Conservation (phyloP, 1,140 invertebrate genomes). For the Plectus sambesii region DNA sequence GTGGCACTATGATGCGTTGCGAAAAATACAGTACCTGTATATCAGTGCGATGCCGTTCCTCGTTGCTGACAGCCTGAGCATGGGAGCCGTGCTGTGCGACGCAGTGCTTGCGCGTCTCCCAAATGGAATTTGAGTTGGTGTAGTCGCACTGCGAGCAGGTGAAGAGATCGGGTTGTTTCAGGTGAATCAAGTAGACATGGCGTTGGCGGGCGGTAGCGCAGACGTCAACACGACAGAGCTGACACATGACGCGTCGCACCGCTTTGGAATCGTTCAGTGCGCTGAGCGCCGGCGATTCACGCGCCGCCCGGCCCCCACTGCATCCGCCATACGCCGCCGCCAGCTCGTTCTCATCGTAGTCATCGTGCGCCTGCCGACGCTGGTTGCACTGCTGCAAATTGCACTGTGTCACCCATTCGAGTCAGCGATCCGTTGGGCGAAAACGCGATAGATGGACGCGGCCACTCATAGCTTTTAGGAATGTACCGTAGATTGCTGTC, state of each 20-base stretch:
- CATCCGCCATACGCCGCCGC: background rate
- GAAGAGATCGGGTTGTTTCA: slow-evolving; percentile 29
- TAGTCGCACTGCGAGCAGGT: slow-evolving; percentile 32
- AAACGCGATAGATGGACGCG: too few relatives aligned
- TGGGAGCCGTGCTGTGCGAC: slow-evolving; percentile 26
- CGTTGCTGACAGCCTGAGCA: slow-evolving; percentile 27
- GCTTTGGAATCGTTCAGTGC: slow-evolving; percentile 20
- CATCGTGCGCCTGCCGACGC: slow-evolving; percentile 12
- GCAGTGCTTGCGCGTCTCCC: slow-evolving; percentile 34
- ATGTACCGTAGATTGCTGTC: too few relatives aligned
- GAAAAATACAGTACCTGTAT: too few relatives aligned
- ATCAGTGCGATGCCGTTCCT: too few relatives aligned
- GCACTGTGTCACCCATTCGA: slow-evolving; percentile 16
- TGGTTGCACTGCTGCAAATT: slow-evolving; percentile 13
- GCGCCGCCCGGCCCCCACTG: slow-evolving; percentile 12
- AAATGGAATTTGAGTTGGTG: slow-evolving; percentile 38
- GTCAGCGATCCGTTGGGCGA: background rate
- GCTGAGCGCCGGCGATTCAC: slow-evolving; percentile 16
- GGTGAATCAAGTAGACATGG: slow-evolving; percentile 36
- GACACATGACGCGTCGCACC: slow-evolving; percentile 19
- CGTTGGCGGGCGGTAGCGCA: slow-evolving; percentile 31
- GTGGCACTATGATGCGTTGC: too few relatives aligned
- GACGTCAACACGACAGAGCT: slow-evolving; percentile 30
- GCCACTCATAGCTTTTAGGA: too few relatives aligned
- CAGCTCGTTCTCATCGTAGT: slow-evolving; percentile 15